A percentile compares a stretch with the other conserved stretches of the same genome.
These are phyloP conservation scores for Lucifuga dentata DNA, from an alignment of 2,113 vertebrate genomes.

Conservation along the genomic window DNA sequence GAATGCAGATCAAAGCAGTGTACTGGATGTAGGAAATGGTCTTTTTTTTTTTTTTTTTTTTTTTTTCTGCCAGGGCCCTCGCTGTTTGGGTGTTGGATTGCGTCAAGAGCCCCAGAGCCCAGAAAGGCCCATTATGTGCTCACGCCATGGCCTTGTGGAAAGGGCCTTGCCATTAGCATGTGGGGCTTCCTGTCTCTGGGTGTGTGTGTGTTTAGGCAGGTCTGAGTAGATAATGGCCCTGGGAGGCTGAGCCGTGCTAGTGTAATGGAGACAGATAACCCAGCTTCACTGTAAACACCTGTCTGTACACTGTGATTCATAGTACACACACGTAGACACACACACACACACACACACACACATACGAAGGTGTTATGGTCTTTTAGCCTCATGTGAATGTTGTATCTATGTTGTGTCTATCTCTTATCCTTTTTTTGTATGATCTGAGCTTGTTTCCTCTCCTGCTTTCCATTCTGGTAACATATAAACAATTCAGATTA, in stretches of 20 bases:
- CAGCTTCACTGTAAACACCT: constrained; percentile 85
- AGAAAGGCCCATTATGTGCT: constrained; percentile 55
- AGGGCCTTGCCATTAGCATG: constrained; percentile 52
- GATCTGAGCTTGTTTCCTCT: constrained; percentile 31
- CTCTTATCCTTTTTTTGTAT: constrained; percentile 53
- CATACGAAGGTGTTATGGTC: constrained; percentile 77
- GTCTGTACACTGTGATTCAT: constrained; percentile 87
- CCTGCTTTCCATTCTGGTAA: constrained; percentile 27
- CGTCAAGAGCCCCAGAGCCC: constrained; percentile 28
- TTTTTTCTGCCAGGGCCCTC: neutral
- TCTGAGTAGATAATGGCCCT: constrained; percentile 83
- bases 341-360: constrained; percentile 34
- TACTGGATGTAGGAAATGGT: constrained; percentile 7
- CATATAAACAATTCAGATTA: constrained; percentile 40
- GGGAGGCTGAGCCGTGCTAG: constrained; percentile 66
- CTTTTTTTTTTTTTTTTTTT: constrained; percentile 25
- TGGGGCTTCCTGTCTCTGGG: constrained; percentile 69
- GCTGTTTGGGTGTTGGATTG: constrained; percentile 66
- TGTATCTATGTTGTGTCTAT: constrained; percentile 43
- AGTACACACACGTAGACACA: constrained; percentile 59
- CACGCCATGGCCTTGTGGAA: constrained; percentile 41
- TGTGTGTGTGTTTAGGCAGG: constrained; percentile 81
- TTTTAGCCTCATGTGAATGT: constrained; percentile 35
- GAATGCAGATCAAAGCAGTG: constrained; percentile 43
- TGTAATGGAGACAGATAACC: constrained; percentile 85